Conservation (phyloP, 2,113 vertebrate species). For the Dunckerocampus dactyliophorus region DNA sequence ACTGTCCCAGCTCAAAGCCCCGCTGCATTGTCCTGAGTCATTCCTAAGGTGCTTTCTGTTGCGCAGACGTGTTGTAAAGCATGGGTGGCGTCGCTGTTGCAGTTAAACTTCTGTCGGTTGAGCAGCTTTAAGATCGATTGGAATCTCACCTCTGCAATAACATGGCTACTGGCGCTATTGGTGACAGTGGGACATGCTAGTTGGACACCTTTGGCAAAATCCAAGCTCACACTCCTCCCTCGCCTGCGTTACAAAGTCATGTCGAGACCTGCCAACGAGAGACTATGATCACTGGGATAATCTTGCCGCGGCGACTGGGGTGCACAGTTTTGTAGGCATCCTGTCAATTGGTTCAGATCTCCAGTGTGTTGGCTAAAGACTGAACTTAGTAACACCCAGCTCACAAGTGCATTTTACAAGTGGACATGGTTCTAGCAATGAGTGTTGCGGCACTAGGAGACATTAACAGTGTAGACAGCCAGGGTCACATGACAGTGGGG, state of each 20-base stretch:
- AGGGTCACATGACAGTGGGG: conserved; percentile 62
- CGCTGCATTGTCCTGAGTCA: conserved; percentile 73
- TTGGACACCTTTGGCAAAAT: conserved; percentile 76
- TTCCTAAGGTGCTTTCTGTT: conserved; percentile 51
- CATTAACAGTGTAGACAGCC: conserved; percentile 78
- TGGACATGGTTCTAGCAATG: conserved; percentile 75
- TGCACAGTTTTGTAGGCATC: conserved; percentile 62
- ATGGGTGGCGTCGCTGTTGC: conserved; percentile 59
- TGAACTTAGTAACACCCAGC: conserved; percentile 80
- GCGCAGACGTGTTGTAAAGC: conserved; percentile 49
- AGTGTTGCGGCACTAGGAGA: conserved; percentile 75
- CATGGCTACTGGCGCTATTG: conserved; percentile 72
- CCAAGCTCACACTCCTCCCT: conserved; percentile 89
- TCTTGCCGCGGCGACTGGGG: conserved; percentile 86
- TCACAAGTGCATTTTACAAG: conserved; percentile 74
- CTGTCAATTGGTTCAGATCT: conserved; percentile 71
- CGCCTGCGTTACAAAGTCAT: conserved; percentile 98
- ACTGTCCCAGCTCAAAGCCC: conserved; percentile 72
- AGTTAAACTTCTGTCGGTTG: conserved; percentile 76
- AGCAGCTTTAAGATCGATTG: conserved; percentile 83
- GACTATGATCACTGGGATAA: conserved; percentile 91
- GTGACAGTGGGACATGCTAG: conserved; percentile 82
- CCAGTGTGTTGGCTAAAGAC: conserved; percentile 86
- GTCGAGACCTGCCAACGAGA: conserved; percentile 99
- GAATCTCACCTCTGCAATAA: conserved; percentile 85